A percentile compares a stretch with the other conserved stretches of the same genome.
phyloP scores from a whole-genome alignment of 2,888 invertebrate genomes.

The Mactromeris polynyma region DNA sequence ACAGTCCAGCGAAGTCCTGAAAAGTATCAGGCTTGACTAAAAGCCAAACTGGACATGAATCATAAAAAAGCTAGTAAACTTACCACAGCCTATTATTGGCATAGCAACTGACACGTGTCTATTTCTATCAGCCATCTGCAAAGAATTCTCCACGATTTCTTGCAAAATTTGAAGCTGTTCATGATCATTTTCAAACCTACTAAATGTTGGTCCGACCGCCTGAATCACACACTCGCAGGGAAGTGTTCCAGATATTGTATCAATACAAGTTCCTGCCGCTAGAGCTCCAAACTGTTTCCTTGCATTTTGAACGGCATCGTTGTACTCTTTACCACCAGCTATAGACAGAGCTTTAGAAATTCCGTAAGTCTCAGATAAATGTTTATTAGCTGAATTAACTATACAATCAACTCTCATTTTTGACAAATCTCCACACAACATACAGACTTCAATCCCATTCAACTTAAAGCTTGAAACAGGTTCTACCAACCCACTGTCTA shows the following conservation, averaged over 20 bases:
- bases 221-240: not conserved
- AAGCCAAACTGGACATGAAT: no score
- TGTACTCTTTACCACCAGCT: not conserved
- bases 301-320: not conserved
- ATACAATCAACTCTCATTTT: not conserved
- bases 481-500: not conserved
- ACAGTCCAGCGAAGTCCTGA: no score
- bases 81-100: constrained; percentile 8
- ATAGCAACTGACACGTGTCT: not conserved
- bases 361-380: not conserved
- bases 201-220: not conserved
- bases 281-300: not conserved
- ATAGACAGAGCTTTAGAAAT: not conserved
- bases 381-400: not conserved
- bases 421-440: not conserved
- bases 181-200: not conserved
- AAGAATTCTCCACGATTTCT: not conserved
- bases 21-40: no score
- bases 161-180: not conserved
- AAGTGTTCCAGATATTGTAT: not conserved
- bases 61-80: not conserved
- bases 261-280: not conserved
- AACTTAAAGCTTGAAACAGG: not conserved
- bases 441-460: not conserved
- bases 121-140: not conserved